Conservation (phyloP, 2,888 invertebrate species). For the Anthophora plumipes region DNA sequence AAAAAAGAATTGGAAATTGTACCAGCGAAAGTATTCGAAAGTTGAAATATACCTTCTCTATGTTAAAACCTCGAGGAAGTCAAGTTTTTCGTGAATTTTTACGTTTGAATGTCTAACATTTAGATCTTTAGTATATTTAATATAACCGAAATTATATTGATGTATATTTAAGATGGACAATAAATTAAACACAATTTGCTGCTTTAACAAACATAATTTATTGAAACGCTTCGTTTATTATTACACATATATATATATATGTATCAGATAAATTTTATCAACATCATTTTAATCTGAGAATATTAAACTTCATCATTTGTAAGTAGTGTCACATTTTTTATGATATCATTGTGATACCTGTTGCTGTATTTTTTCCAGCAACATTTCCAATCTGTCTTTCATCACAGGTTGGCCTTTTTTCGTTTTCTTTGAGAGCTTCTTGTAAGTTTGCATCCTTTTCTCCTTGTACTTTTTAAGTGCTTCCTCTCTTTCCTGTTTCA, state of each 20-base stretch:
- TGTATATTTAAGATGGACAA: not conserved
- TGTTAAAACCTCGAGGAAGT: not conserved
- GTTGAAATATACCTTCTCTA: not conserved
- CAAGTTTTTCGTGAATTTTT: too few species aligned
- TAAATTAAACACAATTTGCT: not conserved
- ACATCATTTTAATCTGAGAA: not conserved
- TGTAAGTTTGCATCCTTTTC: constrained; percentile 89
- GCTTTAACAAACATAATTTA: constrained; percentile 9
- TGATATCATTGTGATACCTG: constrained; percentile 41
- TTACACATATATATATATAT: not conserved
- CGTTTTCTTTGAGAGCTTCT: constrained; percentile 91
- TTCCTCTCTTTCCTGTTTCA: constrained; percentile 87
- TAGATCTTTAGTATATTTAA: too few species aligned
- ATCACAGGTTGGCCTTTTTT: constrained; percentile 94
- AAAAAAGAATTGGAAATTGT: too few species aligned
- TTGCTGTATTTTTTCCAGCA: constrained; percentile 91
- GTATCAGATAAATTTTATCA: not conserved
- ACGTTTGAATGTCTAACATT: too few species aligned
- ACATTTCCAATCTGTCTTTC: constrained; percentile 91
- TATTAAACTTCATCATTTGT: not conserved
- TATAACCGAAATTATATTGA: too few species aligned
- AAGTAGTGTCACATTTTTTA: not conserved
- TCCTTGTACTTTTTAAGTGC: constrained; percentile 89
- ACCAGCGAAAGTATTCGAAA: not conserved
- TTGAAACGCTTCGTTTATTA: not conserved